Percentiles rank a stretch among this genome's conserved stretches.
Evolutionary conservation across 2,888 invertebrate species (phyloP).

Genomic region (Homarus gammarus): DNA sequence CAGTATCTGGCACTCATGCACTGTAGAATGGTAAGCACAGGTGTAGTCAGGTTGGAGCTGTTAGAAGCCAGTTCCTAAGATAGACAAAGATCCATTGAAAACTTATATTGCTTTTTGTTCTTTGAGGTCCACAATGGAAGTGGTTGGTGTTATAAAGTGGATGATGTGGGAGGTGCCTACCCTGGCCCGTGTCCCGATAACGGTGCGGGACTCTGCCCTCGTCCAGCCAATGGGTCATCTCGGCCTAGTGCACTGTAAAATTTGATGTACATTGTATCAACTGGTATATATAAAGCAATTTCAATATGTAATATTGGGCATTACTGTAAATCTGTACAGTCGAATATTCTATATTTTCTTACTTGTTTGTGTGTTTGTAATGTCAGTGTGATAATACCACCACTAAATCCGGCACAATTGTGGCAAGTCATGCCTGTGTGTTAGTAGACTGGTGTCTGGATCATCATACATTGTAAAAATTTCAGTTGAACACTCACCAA

Average conservation of each 20-base stretch:
- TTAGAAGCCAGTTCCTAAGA: not conserved
- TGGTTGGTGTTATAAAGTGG: slow-evolving; percentile 15
- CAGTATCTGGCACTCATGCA: slow-evolving; percentile 11
- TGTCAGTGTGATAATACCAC: slow-evolving; percentile 70
- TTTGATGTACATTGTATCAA: slow-evolving; percentile 73
- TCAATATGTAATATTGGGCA: slow-evolving; percentile 73
- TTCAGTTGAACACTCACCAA: slow-evolving; percentile 37
- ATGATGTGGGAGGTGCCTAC: slow-evolving; percentile 56
- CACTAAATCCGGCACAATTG: slow-evolving; percentile 53
- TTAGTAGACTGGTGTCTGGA: slow-evolving; percentile 56
- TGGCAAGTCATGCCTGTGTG: slow-evolving; percentile 58
- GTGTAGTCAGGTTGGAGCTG: slow-evolving; percentile 2
- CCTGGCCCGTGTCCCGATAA: slow-evolving; percentile 48
- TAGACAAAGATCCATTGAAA: slow-evolving; percentile 1
- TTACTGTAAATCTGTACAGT: slow-evolving; percentile 76
- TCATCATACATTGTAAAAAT: slow-evolving; percentile 37
- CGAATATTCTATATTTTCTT: slow-evolving; percentile 76
- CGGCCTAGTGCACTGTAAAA: slow-evolving; percentile 72
- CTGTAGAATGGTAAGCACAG: slow-evolving; percentile 1
- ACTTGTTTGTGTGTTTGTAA: slow-evolving; percentile 76
- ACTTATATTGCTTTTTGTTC: slow-evolving; percentile 11
- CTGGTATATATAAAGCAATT: slow-evolving; percentile 71
- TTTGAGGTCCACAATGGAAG: slow-evolving; percentile 25
- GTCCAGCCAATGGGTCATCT: slow-evolving; percentile 64
- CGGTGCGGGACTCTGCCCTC: slow-evolving; percentile 66